These are phyloP conservation scores for Serinus canaria DNA, from an alignment of 2,113 vertebrate genomes.

Conservation along the genomic window DNA sequence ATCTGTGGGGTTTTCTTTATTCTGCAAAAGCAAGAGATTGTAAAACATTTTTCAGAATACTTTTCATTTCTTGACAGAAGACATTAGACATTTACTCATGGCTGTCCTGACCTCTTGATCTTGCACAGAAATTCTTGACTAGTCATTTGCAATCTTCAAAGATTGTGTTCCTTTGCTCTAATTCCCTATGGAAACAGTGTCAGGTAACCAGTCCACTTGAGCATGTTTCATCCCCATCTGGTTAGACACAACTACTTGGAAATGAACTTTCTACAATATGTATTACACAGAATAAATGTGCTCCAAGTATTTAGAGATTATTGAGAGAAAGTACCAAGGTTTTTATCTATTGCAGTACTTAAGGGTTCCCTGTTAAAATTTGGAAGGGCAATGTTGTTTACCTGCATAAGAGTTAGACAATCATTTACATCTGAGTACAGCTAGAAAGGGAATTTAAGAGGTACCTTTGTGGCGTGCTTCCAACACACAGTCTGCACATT, in stretches of 20 bases:
- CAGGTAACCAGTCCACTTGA: not conserved
- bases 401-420: not conserved
- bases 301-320: not conserved
- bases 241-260: not conserved
- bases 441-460: not conserved
- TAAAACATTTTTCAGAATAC: not conserved
- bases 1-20: not conserved
- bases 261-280: not conserved
- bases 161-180: not conserved
- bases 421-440: not conserved
- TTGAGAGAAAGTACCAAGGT: not conserved
- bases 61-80: not conserved
- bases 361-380: not conserved
- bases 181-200: not conserved
- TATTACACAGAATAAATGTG: not conserved
- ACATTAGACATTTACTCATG: not conserved
- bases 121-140: not conserved
- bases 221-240: not conserved
- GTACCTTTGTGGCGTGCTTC: not conserved
- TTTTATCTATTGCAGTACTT: not conserved
- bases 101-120: not conserved
- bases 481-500: not conserved
- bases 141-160: not conserved
- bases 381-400: not conserved
- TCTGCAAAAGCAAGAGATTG: not conserved